phyloP scores from a whole-genome alignment of 1,140 invertebrate species.

The Lutraria rhynchaena region DNA sequence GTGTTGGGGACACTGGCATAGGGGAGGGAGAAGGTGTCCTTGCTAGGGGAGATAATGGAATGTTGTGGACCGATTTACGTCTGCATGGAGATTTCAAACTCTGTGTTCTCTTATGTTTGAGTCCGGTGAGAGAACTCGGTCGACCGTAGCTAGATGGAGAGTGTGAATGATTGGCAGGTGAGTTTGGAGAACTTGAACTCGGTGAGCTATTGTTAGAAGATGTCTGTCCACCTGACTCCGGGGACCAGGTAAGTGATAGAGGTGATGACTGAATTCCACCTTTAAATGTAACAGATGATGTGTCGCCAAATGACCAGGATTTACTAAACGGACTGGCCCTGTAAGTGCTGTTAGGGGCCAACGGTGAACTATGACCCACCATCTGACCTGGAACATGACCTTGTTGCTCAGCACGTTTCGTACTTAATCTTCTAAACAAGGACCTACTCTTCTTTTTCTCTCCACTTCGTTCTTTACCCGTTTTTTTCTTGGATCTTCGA shows the following conservation, averaged over 20 bases:
- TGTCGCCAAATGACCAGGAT: slow-evolving; percentile 80
- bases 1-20: slow-evolving; percentile 87
- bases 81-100: slow-evolving; percentile 90
- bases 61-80: slow-evolving; percentile 96
- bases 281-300: slow-evolving; percentile 80
- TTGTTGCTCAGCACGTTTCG: slow-evolving; percentile 89
- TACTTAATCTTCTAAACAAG: slow-evolving; percentile 94
- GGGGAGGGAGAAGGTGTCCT: slow-evolving; percentile 96
- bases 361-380: slow-evolving; percentile 60
- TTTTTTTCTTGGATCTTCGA: slow-evolving; percentile 83
- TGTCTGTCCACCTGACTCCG: slow-evolving; percentile 78
- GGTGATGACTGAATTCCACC: slow-evolving; percentile 83
- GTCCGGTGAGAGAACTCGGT: slow-evolving; percentile 96
- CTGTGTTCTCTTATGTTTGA: slow-evolving; percentile 89
- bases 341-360: slow-evolving; percentile 69
- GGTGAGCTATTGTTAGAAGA: slow-evolving; percentile 87
- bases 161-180: slow-evolving; percentile 81
- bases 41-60: slow-evolving; percentile 96
- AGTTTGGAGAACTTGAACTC: slow-evolving; percentile 86
- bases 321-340: slow-evolving; percentile 84
- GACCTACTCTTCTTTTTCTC: slow-evolving; percentile 94
- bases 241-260: slow-evolving; percentile 83
- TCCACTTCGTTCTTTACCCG: slow-evolving; percentile 81
- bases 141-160: slow-evolving; percentile 83
- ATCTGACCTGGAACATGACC: slow-evolving; percentile 64